phyloP scores from a whole-genome alignment of 2,797 vertebrate genomes.

The Micromesistius poutassou region DNA sequence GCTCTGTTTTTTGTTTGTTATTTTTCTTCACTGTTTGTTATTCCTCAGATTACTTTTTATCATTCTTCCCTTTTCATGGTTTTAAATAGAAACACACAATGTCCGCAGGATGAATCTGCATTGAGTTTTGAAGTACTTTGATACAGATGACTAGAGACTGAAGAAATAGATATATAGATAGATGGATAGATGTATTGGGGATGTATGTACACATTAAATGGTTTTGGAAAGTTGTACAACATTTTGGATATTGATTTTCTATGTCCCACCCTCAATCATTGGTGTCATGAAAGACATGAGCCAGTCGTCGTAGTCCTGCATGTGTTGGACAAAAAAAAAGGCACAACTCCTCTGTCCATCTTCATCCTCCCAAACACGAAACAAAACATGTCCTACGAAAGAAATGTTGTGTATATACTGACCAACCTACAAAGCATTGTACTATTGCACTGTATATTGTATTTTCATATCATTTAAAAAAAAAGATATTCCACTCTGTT shows the following conservation, averaged over 20 bases:
- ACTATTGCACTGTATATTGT: slow-evolving; percentile 73
- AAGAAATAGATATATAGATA: slow-evolving; percentile 74
- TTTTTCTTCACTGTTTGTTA: slow-evolving; percentile 50
- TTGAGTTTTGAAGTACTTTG: slow-evolving; percentile 36
- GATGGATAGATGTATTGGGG: slow-evolving; percentile 63
- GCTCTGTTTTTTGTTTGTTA: slow-evolving; percentile 29
- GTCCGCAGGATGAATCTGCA: slow-evolving; percentile 47
- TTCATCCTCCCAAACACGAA: slow-evolving; percentile 40
- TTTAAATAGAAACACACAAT: slow-evolving; percentile 47
- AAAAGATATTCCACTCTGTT: slow-evolving; percentile 63
- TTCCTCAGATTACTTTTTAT: slow-evolving; percentile 60
- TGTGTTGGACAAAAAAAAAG: slow-evolving; percentile 49
- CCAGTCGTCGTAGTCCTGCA: slow-evolving; percentile 49
- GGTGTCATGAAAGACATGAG: slow-evolving; percentile 37
- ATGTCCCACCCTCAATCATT: slow-evolving; percentile 23
- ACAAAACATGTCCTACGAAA: slow-evolving; percentile 36
- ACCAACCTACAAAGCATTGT: slow-evolving; percentile 61
- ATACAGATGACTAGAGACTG: slow-evolving; percentile 76
- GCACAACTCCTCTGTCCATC: slow-evolving; percentile 50
- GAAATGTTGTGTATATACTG: slow-evolving; percentile 54
- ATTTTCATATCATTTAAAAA: slow-evolving; percentile 76
- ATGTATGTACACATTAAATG: slow-evolving; percentile 72
- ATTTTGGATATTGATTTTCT: slow-evolving; percentile 61
- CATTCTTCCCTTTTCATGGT: slow-evolving; percentile 56
- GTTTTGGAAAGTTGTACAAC: slow-evolving; percentile 66